A percentile compares a stretch with the other conserved stretches of the same genome.
phyloP scores from a whole-genome alignment of 2,113 vertebrate species.

The Sinocyclocheilus anshuiensis region DNA sequence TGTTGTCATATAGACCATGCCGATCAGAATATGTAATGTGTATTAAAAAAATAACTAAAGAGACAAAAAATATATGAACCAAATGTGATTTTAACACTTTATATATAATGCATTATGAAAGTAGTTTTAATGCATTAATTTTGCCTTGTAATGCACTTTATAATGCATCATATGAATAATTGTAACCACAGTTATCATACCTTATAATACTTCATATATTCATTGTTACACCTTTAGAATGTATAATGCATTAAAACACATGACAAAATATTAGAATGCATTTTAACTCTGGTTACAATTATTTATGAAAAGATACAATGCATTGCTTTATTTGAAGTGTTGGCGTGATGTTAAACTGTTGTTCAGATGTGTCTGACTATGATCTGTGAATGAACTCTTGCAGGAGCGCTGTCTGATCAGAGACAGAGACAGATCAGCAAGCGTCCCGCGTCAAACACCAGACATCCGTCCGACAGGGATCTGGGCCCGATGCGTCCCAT shows the following conservation, averaged over 20 bases:
- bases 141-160: no score
- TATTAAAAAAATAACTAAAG: neutral
- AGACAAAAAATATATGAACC: neutral
- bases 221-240: no score
- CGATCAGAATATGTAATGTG: neutral
- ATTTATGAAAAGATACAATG: no score
- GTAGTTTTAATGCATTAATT: no score
- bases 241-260: no score
- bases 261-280: no score
- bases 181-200: neutral
- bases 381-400: neutral
- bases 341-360: no score
- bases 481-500: conserved; percentile 88
- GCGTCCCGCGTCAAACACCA: conserved; percentile 83
- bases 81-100: neutral
- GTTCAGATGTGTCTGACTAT: neutral
- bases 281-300: no score
- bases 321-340: no score
- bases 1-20: neutral
- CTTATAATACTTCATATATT: neutral
- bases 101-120: no score
- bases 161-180: neutral
- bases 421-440: conserved; percentile 81
- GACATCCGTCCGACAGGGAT: conserved; percentile 81
- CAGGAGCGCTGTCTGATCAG: conserved; percentile 84